Evolutionary conservation across 2,888 invertebrate species (phyloP), one percentile per base, ranked within the genome.

Genomic region (Lobophora halterata): DNA sequence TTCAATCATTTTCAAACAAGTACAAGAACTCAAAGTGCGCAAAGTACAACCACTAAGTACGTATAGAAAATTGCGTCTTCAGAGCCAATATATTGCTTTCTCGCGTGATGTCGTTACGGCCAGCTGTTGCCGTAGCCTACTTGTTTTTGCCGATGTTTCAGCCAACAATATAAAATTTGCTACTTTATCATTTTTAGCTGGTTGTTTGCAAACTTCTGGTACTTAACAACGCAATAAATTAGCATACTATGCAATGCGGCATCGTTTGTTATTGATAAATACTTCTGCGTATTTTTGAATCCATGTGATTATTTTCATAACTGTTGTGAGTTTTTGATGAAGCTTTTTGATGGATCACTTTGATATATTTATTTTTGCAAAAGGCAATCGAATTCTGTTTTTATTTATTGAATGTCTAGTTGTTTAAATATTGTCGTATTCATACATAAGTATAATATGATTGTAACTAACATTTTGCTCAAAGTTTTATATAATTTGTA

Each of bases 61-160:
- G n/a, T 65, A 69, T 65, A 59, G 70, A 70, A 76, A 74, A 80
- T 73, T 73, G 77, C 77, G 71, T 81, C 79, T 83, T 79, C 69
- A 61, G 61, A 68, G 64, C 74, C 83, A 71, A 83, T 82, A 85
- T 86, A 86, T 86, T 77, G 81, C 79, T 76, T 77, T 69, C 74
- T 82, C 76, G 81, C 83, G 83, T 86, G 85, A 76, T 64, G 77
- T 86, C 85, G 82, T 86, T 86, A 82, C 63, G 48, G 48, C 58
- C 86, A 86, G 79, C 82, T 83, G 86, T 69, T 74, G 61, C 68
- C 51, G 24, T 44, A 40, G 65, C 76, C 71, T 68, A 73, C 75
- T 73, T 72, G 77, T 80, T 79, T 78, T 79, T 75, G 69, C 68
- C 71, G 55, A 73, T 72, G 68, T 71, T 76, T 72, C 62, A 69